A percentile compares a stretch with the other conserved stretches of the same genome.
These are phyloP conservation scores for Synanthedon tipuliformis DNA, from an alignment of 2,888 invertebrate species.

Conservation along the genomic window DNA sequence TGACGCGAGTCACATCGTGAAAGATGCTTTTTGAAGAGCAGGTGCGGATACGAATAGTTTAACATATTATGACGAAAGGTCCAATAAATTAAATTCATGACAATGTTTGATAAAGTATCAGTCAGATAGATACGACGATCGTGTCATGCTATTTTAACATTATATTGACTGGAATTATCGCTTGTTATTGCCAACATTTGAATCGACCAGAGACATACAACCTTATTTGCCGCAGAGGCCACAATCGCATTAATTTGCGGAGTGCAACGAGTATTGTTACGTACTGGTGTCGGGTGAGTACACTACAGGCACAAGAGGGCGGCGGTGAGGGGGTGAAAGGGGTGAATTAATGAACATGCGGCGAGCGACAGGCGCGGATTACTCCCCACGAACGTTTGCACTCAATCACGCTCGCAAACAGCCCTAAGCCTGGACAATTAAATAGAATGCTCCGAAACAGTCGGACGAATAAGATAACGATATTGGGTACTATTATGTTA, in stretches of 20 bases:
- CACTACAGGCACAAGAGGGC: slow-evolving; percentile 4
- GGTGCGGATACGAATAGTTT: slow-evolving; percentile 3
- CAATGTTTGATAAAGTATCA: too few species aligned
- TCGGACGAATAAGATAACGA: slow-evolving; percentile 25
- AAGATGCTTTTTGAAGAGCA: slow-evolving; percentile 21
- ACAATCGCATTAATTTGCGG: slow-evolving; percentile 64
- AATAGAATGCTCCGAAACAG: slow-evolving; percentile 61
- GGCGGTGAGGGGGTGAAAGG: slow-evolving; percentile 19
- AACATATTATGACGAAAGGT: background rate
- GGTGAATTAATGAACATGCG: slow-evolving; percentile 64
- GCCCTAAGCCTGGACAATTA: slow-evolving; percentile 63
- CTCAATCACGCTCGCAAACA: slow-evolving; percentile 68
- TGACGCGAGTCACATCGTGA: slow-evolving; percentile 32
- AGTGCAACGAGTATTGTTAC: slow-evolving; percentile 48
- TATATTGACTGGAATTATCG: too few species aligned
- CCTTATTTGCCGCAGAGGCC: slow-evolving; percentile 39
- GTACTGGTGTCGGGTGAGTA: slow-evolving; percentile 12
- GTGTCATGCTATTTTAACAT: too few species aligned
- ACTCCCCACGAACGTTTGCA: slow-evolving; percentile 64
- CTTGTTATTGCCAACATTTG: slow-evolving; percentile 2
- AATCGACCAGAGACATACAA: slow-evolving; percentile 22
- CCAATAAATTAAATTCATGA: too few species aligned
- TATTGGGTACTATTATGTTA: background rate
- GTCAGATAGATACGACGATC: too few species aligned
- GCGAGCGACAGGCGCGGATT: slow-evolving; percentile 62